Conservation (phyloP, 2,888 invertebrate genomes). For the Taphrorychus bicolor region DNA sequence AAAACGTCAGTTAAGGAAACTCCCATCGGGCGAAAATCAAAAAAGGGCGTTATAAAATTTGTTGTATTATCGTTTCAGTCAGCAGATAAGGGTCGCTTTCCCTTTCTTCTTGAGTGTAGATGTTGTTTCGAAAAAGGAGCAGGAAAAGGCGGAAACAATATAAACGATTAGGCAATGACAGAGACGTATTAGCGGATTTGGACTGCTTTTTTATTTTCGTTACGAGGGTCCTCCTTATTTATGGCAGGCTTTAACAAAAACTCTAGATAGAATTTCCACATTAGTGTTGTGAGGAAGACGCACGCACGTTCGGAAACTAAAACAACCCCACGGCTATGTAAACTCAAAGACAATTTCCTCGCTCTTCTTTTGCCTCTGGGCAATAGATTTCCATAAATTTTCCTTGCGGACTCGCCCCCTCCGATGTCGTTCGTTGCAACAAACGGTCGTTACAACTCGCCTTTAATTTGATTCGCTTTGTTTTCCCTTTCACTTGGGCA, state of each 20-base stretch:
- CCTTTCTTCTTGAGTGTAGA: conserved; percentile 5
- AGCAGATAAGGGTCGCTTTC: conserved; percentile 9
- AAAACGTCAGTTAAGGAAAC: conserved; percentile 34
- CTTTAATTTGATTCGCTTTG: conserved; percentile 33
- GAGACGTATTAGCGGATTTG: conserved; percentile 10
- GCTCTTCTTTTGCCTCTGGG: conserved; percentile 4
- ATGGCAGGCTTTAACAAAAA: background rate
- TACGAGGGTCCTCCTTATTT: background rate
- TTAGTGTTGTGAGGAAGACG: background rate
- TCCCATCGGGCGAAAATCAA: conserved; percentile 26
- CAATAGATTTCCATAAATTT: conserved; percentile 32
- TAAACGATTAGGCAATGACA: conserved; percentile 14
- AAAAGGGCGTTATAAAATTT: conserved; percentile 36
- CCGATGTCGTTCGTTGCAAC: conserved; percentile 31
- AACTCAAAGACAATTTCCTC: conserved; percentile 11
- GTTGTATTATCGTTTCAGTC: conserved; percentile 31
- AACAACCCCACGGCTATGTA: background rate
- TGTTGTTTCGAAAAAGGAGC: conserved; percentile 9
- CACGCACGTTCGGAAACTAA: background rate
- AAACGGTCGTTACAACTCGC: conserved; percentile 32
- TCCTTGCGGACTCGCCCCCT: conserved; percentile 14
- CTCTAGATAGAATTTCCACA: background rate
- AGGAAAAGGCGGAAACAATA: conserved; percentile 17
- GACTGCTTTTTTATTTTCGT: background rate
- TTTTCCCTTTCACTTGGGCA: conserved; percentile 25